phyloP scores from a whole-genome alignment of 1,140 invertebrate species.

The Drosophila bocki region DNA sequence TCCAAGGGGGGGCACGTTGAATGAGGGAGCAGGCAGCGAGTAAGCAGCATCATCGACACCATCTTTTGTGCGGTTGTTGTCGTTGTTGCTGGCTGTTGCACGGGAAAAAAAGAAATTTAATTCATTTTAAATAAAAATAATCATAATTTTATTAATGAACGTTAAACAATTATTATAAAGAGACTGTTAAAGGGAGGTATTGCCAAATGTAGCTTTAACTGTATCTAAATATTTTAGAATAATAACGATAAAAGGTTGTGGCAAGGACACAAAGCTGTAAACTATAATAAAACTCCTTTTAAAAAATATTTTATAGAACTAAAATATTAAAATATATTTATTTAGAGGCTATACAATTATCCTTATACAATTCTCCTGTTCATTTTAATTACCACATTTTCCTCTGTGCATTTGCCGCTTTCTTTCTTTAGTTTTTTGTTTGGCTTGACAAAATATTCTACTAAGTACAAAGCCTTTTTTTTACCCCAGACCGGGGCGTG shows the following conservation, averaged over 20 bases:
- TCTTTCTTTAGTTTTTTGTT: slow-evolving; percentile 25
- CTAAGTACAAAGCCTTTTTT: slow-evolving; percentile 54
- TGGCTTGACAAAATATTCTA: slow-evolving; percentile 41
- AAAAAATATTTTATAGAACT: background rate
- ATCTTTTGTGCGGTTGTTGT: slow-evolving; percentile 52
- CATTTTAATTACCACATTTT: background rate
- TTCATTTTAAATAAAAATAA: too few species aligned
- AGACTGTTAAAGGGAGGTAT: too few species aligned
- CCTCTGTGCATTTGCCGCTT: slow-evolving; percentile 14
- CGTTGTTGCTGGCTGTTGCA: slow-evolving; percentile 39
- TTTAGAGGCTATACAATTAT: too few species aligned
- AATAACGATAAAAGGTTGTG: too few species aligned
- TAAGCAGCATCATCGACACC: slow-evolving; percentile 63
- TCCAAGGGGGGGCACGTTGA: slow-evolving; percentile 4
- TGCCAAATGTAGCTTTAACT: too few species aligned
- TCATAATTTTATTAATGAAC: too few species aligned
- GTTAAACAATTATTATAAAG: too few species aligned
- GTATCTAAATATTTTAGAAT: too few species aligned
- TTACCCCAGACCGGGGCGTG: slow-evolving; percentile 39
- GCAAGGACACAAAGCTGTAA: too few species aligned
- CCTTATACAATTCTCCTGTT: background rate
- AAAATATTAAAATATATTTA: background rate
- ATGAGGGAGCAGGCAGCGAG: slow-evolving; percentile 18
- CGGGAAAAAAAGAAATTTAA: slow-evolving; percentile 6
- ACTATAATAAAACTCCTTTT: background rate